Base-by-base conservation (phyloP, 2,113 vertebrate genomes). In the Crotalus viridis region DNA sequence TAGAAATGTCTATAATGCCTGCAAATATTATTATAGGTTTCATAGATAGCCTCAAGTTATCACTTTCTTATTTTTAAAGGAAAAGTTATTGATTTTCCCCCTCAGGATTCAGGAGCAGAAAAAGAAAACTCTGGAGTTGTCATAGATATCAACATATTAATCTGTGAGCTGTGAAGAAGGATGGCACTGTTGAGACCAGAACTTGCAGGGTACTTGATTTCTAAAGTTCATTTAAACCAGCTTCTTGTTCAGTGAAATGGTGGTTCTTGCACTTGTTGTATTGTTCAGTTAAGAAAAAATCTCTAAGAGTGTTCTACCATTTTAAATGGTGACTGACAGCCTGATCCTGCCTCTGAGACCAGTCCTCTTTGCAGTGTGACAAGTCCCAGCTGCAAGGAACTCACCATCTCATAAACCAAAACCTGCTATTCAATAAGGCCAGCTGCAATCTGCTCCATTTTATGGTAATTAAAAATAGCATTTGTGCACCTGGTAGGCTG, bases 361-460 rank as follows among this genome's bases (percentile, higher is more conserved):
- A 64, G 87, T 91, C 93, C 93, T 91, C 90, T 88, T 85, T 89
- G 90, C 93, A 91, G n/a, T 51, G 55, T 91, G 93, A 91, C 64
- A 89, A 85, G 93, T 89, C 90, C 69, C 90, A 91, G 64, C 54
- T 93, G 93, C 87, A 85, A 52, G 87, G 46, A 56, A 89, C 43
- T 85, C 69, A 59, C 90, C 90, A 61, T 61, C 90, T 91, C 90
- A 89, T 89, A 91, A 91, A 69, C 90, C 93, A 89, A 88, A 91
- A 87, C 90, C 10, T 46, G 15, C 89, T 87, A 64, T 91, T 93
- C 93, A 88, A 43, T 7, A 55, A 89, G 90, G 86, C 93, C 93
- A 89, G 86, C 64, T 88, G 93, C 86, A 93, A 91, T 93, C 93
- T 93, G 93, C 90, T 93, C 90, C 86, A 88, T 93, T 93, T 91